Conservation (phyloP, 2,888 invertebrate genomes). For the Calliphora vomitoria region DNA sequence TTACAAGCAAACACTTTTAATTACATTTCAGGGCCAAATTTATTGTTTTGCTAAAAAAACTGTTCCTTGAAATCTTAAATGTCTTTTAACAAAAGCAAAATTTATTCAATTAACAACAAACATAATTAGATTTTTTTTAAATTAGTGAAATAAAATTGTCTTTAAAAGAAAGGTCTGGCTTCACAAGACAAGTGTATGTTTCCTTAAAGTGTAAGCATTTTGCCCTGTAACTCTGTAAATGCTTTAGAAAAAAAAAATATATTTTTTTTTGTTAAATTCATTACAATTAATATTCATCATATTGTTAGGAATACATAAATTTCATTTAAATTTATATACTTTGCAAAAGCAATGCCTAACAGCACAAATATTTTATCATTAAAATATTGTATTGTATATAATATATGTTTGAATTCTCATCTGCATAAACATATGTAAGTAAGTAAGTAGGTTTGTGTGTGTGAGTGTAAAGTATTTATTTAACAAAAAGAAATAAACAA, state of each 20-base stretch:
- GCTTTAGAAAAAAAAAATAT: not conserved
- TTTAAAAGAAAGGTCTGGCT: not conserved
- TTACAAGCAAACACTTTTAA: not conserved
- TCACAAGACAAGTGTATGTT: not conserved
- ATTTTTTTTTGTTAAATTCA: constrained; percentile 35
- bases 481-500: constrained; percentile 4
- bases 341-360: constrained; percentile 11
- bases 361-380: constrained; percentile 37
- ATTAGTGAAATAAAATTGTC: not conserved
- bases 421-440: too few species aligned
- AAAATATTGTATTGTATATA: constrained; percentile 10
- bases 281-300: constrained; percentile 65
- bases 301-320: constrained; percentile 46
- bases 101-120: not conserved
- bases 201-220: too few species aligned
- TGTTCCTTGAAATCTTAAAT: not conserved
- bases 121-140: not conserved
- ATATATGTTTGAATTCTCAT: not conserved
- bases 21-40: not conserved
- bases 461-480: not conserved
- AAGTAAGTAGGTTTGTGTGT: not conserved
- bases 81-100: not conserved
- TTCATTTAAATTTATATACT: constrained; percentile 40
- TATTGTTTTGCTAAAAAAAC: not conserved
- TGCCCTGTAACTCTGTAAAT: not conserved